phyloP scores from a whole-genome alignment of 1,140 invertebrate species.

The Scaptomyza hsui region DNA sequence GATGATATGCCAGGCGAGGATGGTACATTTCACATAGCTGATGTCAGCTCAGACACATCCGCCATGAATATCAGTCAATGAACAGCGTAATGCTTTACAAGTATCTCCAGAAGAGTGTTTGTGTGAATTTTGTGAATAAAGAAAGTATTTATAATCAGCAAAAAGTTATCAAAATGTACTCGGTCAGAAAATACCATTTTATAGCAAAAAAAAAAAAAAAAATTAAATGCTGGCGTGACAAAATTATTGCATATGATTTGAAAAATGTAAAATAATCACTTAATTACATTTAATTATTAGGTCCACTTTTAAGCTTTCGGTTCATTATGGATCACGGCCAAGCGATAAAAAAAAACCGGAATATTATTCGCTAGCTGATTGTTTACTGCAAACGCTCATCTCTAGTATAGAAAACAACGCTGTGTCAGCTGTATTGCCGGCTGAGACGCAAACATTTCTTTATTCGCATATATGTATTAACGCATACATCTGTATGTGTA shows the following conservation, averaged over 20 bases:
- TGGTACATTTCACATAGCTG: constrained; percentile 73
- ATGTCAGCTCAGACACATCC: constrained; percentile 78
- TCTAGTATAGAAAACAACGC: neutral
- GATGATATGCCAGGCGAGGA: constrained; percentile 83
- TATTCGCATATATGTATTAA: neutral
- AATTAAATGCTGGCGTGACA: neutral
- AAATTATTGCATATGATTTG: neutral
- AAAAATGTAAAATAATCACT: neutral
- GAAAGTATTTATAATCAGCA: too few species aligned
- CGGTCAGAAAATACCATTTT: too few species aligned
- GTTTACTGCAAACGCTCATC: neutral
- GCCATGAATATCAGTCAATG: constrained; percentile 77
- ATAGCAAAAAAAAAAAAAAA: neutral
- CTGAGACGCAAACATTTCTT: neutral
- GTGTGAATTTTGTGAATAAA: too few species aligned
- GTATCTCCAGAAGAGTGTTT: too few species aligned
- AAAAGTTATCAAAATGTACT: too few species aligned
- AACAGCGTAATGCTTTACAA: neutral
- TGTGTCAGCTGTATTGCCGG: neutral
- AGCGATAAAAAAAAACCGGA: neutral
- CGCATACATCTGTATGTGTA: neutral
- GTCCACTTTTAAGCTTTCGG: neutral
- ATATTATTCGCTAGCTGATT: neutral
- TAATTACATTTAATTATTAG: neutral
- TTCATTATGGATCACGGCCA: neutral